Evolutionary conservation across 2,888 invertebrate species (phyloP).

Genomic region (Parnassius smintheus): DNA sequence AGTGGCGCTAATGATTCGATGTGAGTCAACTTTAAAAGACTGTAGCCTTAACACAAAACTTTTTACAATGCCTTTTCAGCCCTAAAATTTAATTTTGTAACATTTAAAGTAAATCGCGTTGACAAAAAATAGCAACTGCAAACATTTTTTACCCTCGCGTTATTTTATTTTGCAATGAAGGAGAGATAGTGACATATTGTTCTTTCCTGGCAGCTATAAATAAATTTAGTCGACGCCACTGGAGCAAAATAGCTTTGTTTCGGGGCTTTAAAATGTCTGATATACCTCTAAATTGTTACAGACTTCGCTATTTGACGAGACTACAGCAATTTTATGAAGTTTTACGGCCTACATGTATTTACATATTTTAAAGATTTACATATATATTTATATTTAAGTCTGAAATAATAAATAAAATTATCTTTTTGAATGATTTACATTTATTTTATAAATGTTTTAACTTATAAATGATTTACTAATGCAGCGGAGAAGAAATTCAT

Average conservation of each 20-base stretch:
- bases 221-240: slow-evolving; percentile 27
- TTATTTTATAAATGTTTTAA: too few species aligned
- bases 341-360: too few species aligned
- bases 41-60: too few species aligned
- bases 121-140: slow-evolving; percentile 25
- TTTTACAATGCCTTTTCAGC: too few species aligned
- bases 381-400: too few species aligned
- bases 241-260: slow-evolving; percentile 26
- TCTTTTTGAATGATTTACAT: too few species aligned
- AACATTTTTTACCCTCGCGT: slow-evolving; percentile 21
- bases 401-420: too few species aligned
- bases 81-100: slow-evolving; percentile 1
- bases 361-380: too few species aligned
- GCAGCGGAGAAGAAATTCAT: too few species aligned
- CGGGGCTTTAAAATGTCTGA: slow-evolving; percentile 23
- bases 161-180: slow-evolving; percentile 26
- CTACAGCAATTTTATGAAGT: background rate
- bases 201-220: slow-evolving; percentile 26
- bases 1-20: too few species aligned
- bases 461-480: too few species aligned
- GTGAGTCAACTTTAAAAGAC: too few species aligned
- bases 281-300: slow-evolving; percentile 14
- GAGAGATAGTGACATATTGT: slow-evolving; percentile 28
- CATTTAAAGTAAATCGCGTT: slow-evolving; percentile 15
- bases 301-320: slow-evolving; percentile 2